A percentile compares a stretch with the other conserved stretches of the same genome.
phyloP scores from a whole-genome alignment of 1,140 invertebrate species.

The Harlomillsia oculata region DNA sequence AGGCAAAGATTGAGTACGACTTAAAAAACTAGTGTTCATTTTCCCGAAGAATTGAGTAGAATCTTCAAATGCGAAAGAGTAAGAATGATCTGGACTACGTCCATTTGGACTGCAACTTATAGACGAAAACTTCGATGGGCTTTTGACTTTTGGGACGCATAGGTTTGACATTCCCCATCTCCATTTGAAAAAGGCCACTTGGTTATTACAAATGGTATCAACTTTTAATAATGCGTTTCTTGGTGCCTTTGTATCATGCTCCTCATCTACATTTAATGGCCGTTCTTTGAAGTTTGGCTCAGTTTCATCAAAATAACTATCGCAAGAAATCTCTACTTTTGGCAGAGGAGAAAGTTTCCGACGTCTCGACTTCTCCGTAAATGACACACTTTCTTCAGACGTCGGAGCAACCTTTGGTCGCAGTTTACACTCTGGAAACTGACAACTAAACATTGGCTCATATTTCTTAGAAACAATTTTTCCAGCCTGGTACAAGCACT shows the following conservation, averaged over 20 bases:
- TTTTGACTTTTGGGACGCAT: constrained; percentile 3
- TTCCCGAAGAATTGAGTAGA: constrained; percentile 6
- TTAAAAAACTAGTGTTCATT: constrained; percentile 15
- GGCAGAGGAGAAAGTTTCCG: too few species aligned
- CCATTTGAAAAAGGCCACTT: constrained; percentile 10
- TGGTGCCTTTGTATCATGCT: too few species aligned
- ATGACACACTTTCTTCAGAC: too few species aligned
- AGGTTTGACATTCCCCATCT: constrained; percentile 14
- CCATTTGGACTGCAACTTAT: neutral
- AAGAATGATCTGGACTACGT: neutral
- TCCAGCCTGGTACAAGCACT: neutral
- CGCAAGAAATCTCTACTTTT: too few species aligned
- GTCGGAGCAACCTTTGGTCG: too few species aligned
- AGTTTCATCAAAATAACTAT: too few species aligned
- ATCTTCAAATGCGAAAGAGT: constrained; percentile 8
- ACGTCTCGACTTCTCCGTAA: too few species aligned
- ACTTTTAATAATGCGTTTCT: too few species aligned
- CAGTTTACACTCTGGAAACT: too few species aligned
- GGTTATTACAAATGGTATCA: too few species aligned
- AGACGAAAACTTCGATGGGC: constrained; percentile 3
- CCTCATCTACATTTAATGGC: too few species aligned
- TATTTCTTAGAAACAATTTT: constrained; percentile 4
- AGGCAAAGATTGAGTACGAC: constrained; percentile 11
- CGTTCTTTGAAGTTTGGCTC: too few species aligned
- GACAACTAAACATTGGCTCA: constrained; percentile 4